These are phyloP conservation scores for Camarhynchus parvulus DNA, from an alignment of 2,113 vertebrate species.

Conservation along the genomic window DNA sequence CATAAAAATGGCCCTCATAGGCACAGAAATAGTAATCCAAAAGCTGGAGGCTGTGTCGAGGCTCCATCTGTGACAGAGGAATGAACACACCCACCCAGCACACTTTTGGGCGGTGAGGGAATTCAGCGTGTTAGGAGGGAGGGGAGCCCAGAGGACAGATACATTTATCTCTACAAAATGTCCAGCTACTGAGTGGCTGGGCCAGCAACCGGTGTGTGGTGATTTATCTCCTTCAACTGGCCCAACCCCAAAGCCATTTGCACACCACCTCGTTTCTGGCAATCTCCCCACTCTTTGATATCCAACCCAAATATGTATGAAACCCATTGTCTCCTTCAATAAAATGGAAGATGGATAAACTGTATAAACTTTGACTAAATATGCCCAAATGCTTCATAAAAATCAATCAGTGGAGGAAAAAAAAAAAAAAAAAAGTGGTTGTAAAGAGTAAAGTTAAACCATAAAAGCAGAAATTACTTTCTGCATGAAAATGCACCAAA, in stretches of 20 bases:
- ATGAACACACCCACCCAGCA: neutral
- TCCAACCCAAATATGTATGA: neutral
- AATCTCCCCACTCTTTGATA: neutral
- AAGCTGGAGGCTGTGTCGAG: neutral
- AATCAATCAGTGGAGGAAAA: neutral
- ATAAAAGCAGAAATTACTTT: neutral
- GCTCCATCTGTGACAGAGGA: neutral
- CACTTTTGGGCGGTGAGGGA: neutral
- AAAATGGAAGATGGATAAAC: neutral
- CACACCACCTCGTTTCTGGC: neutral
- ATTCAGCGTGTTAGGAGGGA: neutral
- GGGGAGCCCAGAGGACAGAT: neutral
- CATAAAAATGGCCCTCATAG: slow-evolving; percentile 4
- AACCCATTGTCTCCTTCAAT: neutral
- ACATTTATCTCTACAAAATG: neutral
- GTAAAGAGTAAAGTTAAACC: neutral
- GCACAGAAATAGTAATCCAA: neutral
- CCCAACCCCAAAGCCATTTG: neutral
- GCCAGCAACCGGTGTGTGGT: neutral
- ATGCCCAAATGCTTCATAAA: neutral
- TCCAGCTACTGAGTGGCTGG: neutral
- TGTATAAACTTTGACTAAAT: neutral
- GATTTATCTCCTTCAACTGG: neutral
- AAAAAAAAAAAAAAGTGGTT: rapidly evolving
- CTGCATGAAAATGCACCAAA: neutral